phyloP scores from a whole-genome alignment of 2,888 invertebrate genomes.

The Drosophila lacicola region DNA sequence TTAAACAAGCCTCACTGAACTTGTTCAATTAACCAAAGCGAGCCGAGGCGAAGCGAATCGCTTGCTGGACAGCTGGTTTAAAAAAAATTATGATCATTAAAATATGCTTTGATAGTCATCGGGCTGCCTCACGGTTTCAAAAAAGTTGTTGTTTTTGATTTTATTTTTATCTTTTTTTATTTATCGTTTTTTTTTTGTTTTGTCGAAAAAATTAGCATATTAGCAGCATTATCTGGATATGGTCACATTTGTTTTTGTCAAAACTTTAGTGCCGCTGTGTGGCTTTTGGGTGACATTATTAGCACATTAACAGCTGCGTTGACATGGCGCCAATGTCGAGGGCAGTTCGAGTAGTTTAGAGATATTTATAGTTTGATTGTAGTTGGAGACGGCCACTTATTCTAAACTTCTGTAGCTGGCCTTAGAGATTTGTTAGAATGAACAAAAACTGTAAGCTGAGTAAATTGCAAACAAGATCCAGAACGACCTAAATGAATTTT shows the following conservation, averaged over 20 bases:
- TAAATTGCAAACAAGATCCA: background rate
- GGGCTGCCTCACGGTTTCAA: conserved; percentile 27
- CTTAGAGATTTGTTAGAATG: too few species aligned
- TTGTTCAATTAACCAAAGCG: conserved; percentile 55
- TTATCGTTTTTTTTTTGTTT: conserved; percentile 17
- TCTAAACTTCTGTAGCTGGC: too few species aligned
- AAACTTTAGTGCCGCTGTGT: conserved; percentile 48
- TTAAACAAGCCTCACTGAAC: conserved; percentile 48
- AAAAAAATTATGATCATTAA: conserved; percentile 54
- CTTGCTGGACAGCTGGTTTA: conserved; percentile 9
- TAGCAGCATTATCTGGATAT: conserved; percentile 62
- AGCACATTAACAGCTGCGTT: conserved; percentile 62
- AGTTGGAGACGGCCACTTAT: too few species aligned
- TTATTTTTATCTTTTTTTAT: background rate
- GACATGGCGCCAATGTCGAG: conserved; percentile 45
- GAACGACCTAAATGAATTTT: conserved; percentile 25
- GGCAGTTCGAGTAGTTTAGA: background rate
- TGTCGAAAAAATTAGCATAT: conserved; percentile 50
- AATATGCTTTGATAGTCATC: conserved; percentile 66
- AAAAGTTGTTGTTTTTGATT: conserved; percentile 6
- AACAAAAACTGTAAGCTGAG: background rate
- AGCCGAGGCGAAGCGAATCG: conserved; percentile 35
- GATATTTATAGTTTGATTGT: background rate
- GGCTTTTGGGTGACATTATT: conserved; percentile 57
- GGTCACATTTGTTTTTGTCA: conserved; percentile 54